Evolutionary conservation across 2,113 vertebrate species (phyloP).

Genomic region (Scalopus aquaticus): DNA sequence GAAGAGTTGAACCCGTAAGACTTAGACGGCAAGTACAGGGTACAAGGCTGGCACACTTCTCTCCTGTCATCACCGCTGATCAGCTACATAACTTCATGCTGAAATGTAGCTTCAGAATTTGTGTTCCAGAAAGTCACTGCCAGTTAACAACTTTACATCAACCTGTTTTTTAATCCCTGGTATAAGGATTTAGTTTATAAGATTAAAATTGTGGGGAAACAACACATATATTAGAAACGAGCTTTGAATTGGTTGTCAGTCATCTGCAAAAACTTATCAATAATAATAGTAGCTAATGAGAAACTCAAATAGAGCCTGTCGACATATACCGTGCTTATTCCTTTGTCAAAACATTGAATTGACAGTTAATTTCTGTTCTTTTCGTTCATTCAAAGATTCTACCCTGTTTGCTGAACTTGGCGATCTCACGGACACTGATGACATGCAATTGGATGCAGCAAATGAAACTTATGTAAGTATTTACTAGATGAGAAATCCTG

Average conservation of each 20-base stretch:
- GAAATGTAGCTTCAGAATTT: neutral
- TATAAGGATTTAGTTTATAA: neutral
- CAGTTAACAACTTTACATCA: neutral
- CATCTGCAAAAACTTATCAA: neutral
- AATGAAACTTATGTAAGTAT: conserved; percentile 88
- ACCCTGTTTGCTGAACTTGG: conserved; percentile 92
- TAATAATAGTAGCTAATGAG: neutral
- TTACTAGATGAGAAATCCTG: neutral
- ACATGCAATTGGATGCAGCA: conserved; percentile 82
- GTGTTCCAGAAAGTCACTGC: neutral
- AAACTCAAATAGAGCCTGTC: neutral
- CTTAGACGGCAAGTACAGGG: neutral
- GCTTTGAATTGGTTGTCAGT: neutral
- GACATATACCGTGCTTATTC: neutral
- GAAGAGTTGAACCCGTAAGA: neutral
- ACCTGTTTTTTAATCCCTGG: neutral
- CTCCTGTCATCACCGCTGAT: neutral
- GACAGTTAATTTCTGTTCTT: neutral
- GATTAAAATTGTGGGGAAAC: neutral
- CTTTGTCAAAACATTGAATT: neutral
- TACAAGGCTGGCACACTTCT: neutral
- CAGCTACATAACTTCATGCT: neutral
- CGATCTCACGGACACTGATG: conserved; percentile 87
- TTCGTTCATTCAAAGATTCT: conserved; percentile 85
- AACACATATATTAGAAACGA: neutral